Evolutionary conservation across 2,888 invertebrate genomes (phyloP).

Genomic region (Pachycephus smyrnensis): DNA sequence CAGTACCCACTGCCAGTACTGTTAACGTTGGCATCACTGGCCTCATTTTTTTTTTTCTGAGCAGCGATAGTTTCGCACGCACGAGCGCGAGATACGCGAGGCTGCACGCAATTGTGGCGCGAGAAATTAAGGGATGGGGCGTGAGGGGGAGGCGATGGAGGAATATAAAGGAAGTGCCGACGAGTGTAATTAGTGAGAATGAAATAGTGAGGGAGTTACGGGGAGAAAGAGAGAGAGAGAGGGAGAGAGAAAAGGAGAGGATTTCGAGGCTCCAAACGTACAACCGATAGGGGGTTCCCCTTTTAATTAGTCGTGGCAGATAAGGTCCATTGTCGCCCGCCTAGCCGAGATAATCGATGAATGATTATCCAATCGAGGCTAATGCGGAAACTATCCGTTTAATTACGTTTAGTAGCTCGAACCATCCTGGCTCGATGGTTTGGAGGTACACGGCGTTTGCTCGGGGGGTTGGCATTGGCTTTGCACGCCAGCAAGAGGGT

Average conservation of each 20-base stretch:
- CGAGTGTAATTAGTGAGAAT: not conserved
- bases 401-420: slow-evolving; percentile 62
- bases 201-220: not conserved
- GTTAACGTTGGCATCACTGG: not conserved
- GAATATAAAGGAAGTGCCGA: not conserved
- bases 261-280: not conserved
- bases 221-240: not conserved
- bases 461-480: slow-evolving; percentile 42
- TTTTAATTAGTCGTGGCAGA: slow-evolving; percentile 4
- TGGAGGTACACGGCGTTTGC: slow-evolving; percentile 32
- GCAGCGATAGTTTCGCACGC: slow-evolving; percentile 42
- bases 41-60: not conserved
- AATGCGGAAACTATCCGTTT: slow-evolving; percentile 66
- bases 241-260: not conserved
- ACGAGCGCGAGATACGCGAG: slow-evolving; percentile 47
- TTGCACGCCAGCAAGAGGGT: slow-evolving; percentile 33
- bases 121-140: slow-evolving; percentile 1
- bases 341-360: slow-evolving; percentile 61
- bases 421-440: slow-evolving; percentile 42
- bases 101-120: slow-evolving; percentile 8
- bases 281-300: not conserved
- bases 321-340: slow-evolving; percentile 40
- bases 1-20: not conserved
- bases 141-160: slow-evolving; percentile 10
- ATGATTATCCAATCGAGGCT: slow-evolving; percentile 65